Evolutionary conservation across 2,113 vertebrate genomes (phyloP).

Genomic region (Mobula hypostoma): DNA sequence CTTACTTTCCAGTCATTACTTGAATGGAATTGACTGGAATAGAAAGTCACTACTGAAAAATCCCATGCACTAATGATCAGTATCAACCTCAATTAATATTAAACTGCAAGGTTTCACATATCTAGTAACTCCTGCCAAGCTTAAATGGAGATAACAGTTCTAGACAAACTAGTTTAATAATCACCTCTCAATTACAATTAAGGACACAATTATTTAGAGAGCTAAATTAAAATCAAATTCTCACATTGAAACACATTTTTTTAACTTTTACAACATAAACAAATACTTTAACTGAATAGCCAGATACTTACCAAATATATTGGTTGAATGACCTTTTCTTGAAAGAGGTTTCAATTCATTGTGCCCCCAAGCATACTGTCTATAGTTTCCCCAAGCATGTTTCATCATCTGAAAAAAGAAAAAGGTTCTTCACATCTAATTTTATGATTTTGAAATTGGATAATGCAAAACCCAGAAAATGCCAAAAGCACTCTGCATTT

Average conservation of each 20-base stretch:
- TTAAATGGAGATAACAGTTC: not conserved
- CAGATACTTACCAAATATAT: constrained; percentile 87
- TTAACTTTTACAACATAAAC: not conserved
- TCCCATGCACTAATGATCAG: not conserved
- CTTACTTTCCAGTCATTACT: too few relatives aligned
- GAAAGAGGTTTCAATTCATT: constrained; percentile 96
- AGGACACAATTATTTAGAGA: too few relatives aligned
- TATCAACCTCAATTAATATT: not conserved
- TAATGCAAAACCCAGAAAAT: too few relatives aligned
- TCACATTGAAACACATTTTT: not conserved
- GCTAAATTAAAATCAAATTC: not conserved
- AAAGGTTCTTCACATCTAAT: not conserved
- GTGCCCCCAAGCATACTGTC: constrained; percentile 93
- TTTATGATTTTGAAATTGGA: not conserved
- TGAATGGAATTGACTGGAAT: too few relatives aligned
- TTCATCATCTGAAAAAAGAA: constrained; percentile 84
- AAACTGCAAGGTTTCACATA: not conserved
- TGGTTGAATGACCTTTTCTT: constrained; percentile 96
- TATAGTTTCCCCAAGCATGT: constrained; percentile 95
- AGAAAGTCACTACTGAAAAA: not conserved
- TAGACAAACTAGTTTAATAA: not conserved
- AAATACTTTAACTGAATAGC: not conserved
- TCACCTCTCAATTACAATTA: not conserved
- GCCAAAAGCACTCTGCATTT: too few relatives aligned
- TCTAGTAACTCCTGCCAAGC: not conserved